Conservation (phyloP, 1,140 invertebrate species). For the Drosophila jambulina region DNA sequence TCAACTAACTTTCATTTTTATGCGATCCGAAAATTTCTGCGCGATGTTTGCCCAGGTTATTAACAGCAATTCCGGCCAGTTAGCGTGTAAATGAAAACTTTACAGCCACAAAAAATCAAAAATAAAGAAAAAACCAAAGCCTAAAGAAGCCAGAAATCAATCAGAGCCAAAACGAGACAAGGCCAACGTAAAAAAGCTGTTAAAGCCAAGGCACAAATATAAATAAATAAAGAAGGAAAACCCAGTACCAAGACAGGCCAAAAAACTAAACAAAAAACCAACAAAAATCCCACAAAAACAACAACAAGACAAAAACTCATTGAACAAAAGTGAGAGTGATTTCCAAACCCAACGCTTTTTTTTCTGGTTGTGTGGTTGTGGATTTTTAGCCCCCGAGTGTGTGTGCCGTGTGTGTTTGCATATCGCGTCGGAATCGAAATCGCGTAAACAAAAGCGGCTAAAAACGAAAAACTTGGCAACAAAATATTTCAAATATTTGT, state of each 20-base stretch:
- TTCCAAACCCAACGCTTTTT: conserved; percentile 66
- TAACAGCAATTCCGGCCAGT: conserved; percentile 58
- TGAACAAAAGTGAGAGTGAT: conserved; percentile 85
- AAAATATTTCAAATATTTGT: conserved; percentile 69
- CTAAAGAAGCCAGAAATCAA: conserved; percentile 47
- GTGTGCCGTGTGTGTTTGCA: conserved; percentile 49
- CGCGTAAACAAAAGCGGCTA: conserved; percentile 44
- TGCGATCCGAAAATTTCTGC: conserved; percentile 45
- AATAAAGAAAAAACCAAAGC: conserved; percentile 5
- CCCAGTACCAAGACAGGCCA: conserved; percentile 16
- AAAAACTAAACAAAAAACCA: conserved; percentile 37
- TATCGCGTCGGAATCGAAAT: conserved; percentile 51
- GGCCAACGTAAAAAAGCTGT: conserved; percentile 43
- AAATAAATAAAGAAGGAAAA: conserved; percentile 42
- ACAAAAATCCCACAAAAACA: conserved; percentile 10
- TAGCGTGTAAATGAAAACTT: conserved; percentile 62
- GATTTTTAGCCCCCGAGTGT: conserved; percentile 26
- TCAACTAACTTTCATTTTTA: conserved; percentile 69
- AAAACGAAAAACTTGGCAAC: conserved; percentile 45
- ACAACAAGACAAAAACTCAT: conserved; percentile 59
- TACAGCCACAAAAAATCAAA: conserved; percentile 39
- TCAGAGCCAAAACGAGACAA: conserved; percentile 50
- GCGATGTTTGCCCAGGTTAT: conserved; percentile 60
- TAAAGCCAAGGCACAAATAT: conserved; percentile 38
- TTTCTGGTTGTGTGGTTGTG: conserved; percentile 33